Conservation (phyloP, 2,113 vertebrate genomes). For the Macrotis lagotis region DNA sequence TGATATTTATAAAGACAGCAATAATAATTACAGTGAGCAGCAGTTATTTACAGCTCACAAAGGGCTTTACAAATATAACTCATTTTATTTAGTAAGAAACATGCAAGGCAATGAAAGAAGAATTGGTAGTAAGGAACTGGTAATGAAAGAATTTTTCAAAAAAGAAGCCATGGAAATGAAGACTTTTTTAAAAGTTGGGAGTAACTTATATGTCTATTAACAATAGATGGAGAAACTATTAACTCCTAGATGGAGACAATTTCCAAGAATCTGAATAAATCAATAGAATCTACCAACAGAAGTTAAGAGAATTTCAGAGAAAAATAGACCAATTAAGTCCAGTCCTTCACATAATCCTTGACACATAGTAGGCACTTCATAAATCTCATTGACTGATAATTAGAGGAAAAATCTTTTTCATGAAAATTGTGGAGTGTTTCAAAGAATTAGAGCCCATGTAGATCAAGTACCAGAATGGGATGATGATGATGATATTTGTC, state of each 20-base stretch:
- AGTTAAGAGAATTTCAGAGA: not conserved
- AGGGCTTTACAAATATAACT: too few species aligned
- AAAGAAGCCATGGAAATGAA: too few species aligned
- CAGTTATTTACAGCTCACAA: too few species aligned
- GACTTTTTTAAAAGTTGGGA: not conserved
- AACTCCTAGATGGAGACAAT: not conserved
- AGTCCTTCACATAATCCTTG: not conserved
- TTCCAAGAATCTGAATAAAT: not conserved
- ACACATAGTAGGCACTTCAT: not conserved
- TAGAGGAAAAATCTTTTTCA: not conserved
- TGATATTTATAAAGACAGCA: too few species aligned
- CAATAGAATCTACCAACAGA: not conserved
- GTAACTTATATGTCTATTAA: not conserved
- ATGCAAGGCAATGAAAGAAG: too few species aligned
- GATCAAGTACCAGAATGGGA: not conserved
- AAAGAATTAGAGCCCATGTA: not conserved
- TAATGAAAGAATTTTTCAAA: too few species aligned
- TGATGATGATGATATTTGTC: too few species aligned
- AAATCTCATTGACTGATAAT: not conserved
- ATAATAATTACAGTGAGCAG: too few species aligned
- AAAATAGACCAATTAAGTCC: not conserved
- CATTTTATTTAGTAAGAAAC: too few species aligned
- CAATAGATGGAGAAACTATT: too few species aligned
- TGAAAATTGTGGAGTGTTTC: not conserved
- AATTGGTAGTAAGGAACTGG: too few species aligned